phyloP scores from a whole-genome alignment of 1,140 invertebrate genomes.

The Halictus rubicundus region DNA sequence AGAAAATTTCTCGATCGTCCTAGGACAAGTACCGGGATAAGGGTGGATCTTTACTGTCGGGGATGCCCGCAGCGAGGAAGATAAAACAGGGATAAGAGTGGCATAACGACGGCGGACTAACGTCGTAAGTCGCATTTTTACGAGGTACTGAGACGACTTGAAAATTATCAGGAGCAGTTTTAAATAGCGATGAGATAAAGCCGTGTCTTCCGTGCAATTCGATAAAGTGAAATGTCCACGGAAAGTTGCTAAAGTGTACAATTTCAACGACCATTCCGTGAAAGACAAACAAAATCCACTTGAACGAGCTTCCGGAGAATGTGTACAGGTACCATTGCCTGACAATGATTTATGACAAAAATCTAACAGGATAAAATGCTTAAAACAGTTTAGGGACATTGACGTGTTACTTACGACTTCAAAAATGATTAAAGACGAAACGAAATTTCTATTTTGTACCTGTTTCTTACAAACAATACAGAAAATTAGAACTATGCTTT shows the following conservation, averaged over 20 bases:
- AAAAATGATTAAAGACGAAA: too few relatives aligned
- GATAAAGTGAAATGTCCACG: background rate
- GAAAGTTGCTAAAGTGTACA: background rate
- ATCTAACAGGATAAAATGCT: too few relatives aligned
- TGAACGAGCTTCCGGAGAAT: background rate
- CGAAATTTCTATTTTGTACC: too few relatives aligned
- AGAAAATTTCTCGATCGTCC: slow-evolving; percentile 14
- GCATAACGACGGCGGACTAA: slow-evolving; percentile 55
- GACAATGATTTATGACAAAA: too few relatives aligned
- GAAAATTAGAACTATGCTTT: too few relatives aligned
- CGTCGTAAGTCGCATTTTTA: slow-evolving; percentile 64
- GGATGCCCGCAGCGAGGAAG: slow-evolving; percentile 17
- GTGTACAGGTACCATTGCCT: too few relatives aligned
- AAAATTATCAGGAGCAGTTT: slow-evolving; percentile 50
- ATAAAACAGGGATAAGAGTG: slow-evolving; percentile 46
- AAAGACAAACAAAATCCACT: background rate
- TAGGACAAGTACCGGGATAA: slow-evolving; percentile 32
- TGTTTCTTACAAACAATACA: too few relatives aligned
- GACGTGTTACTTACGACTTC: too few relatives aligned
- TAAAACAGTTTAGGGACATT: too few relatives aligned
- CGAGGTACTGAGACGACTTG: slow-evolving; percentile 48
- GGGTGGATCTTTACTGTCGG: slow-evolving; percentile 27
- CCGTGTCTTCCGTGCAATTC: slow-evolving; percentile 21
- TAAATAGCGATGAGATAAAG: slow-evolving; percentile 30
- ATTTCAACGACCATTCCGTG: background rate